These are phyloP conservation scores for Drosophila kurseongensis DNA, from an alignment of 1,140 invertebrate species.

Conservation along the genomic window DNA sequence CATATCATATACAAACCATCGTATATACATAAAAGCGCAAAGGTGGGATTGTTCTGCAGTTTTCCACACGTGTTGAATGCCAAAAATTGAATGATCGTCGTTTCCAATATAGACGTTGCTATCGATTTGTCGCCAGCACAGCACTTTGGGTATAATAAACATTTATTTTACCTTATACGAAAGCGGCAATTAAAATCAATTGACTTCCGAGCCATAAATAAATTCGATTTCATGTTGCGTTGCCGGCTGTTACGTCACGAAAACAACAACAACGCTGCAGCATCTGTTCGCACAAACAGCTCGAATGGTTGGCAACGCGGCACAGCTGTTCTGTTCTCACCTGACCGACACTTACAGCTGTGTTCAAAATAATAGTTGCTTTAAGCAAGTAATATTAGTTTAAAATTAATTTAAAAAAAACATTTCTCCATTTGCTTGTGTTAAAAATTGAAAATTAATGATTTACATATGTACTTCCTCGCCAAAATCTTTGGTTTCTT, in stretches of 20 bases:
- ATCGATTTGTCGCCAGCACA: conserved; percentile 32
- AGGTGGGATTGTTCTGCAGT: not conserved
- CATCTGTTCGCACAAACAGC: conserved; percentile 19
- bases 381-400: too few species aligned
- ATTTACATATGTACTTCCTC: too few species aligned
- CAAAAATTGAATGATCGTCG: conserved; percentile 7
- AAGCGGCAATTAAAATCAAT: conserved; percentile 39
- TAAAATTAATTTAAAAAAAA: too few species aligned
- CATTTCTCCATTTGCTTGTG: too few species aligned
- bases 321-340: conserved; percentile 58
- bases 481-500: too few species aligned
- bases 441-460: too few species aligned
- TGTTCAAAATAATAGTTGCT: not conserved
- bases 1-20: conserved; percentile 27
- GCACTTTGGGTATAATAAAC: conserved; percentile 14
- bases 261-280: conserved; percentile 22
- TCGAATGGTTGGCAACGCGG: conserved; percentile 54
- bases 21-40: conserved; percentile 2
- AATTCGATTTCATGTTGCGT: conserved; percentile 34
- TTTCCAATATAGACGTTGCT: conserved; percentile 3
- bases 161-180: conserved; percentile 10
- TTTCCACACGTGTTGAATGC: conserved; percentile 11
- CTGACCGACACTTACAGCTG: conserved; percentile 4
- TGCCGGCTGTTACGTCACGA: conserved; percentile 54
- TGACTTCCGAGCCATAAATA: conserved; percentile 32